These are phyloP conservation scores for Neoarius graeffei DNA, from an alignment of 2,113 vertebrate genomes.

Conservation along the genomic window DNA sequence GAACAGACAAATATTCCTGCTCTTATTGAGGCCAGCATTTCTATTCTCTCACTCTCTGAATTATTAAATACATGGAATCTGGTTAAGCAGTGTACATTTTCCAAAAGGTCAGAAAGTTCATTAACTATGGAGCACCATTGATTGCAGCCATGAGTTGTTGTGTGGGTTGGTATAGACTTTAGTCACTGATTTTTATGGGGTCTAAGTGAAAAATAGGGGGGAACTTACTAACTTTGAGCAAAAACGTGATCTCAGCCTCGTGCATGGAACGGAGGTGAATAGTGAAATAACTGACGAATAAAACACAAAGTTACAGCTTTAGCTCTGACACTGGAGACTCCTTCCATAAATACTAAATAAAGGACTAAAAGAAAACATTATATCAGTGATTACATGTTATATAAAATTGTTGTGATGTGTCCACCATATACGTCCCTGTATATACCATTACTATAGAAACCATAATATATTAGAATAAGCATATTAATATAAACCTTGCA, in stretches of 20 bases:
- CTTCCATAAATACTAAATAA: neutral
- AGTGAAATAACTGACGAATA: neutral
- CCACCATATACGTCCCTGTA: neutral
- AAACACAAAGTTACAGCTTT: neutral
- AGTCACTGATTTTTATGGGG: neutral
- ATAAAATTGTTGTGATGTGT: neutral
- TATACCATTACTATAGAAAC: neutral
- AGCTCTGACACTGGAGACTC: neutral
- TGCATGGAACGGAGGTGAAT: neutral
- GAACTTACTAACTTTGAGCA: neutral
- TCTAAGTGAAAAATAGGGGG: neutral
- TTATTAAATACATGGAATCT: constrained; percentile 83
- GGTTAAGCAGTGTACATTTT: constrained; percentile 75
- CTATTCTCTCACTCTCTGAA: constrained; percentile 76
- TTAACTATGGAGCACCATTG: constrained; percentile 76
- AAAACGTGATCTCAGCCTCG: neutral
- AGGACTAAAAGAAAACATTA: neutral
- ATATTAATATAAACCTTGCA: neutral
- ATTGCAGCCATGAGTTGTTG: constrained; percentile 66
- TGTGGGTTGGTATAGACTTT: constrained; percentile 58
- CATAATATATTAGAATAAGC: neutral
- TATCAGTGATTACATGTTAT: neutral
- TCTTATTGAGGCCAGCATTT: constrained; percentile 68
- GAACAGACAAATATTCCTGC: constrained; percentile 74
- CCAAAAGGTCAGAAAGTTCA: constrained; percentile 82